Percentiles rank a stretch among this genome's conserved stretches.
phyloP scores from a whole-genome alignment of 2,888 invertebrate genomes.

The Eledone cirrhosa region DNA sequence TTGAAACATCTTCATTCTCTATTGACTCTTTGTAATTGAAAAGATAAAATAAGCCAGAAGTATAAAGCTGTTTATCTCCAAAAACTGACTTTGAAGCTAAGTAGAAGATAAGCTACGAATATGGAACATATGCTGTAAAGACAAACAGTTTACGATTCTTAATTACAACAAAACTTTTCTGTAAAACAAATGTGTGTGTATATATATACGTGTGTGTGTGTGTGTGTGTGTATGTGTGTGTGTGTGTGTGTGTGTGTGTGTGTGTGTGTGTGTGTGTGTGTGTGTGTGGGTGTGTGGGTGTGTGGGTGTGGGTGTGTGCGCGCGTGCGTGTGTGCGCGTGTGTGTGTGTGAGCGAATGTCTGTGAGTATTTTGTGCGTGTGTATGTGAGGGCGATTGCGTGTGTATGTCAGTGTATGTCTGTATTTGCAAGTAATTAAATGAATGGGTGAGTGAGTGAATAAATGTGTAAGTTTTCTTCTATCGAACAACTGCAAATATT shows the following conservation, averaged over 20 bases:
- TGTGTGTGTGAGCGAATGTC: background rate
- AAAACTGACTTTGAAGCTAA: no score
- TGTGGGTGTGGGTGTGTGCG: background rate
- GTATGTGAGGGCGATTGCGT: background rate
- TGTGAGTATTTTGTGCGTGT: background rate
- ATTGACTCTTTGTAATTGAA: background rate
- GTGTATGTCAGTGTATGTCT: background rate
- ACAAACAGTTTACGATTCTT: background rate
- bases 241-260: background rate
- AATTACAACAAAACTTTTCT: background rate
- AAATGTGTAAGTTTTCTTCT: no score
- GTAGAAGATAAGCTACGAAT: background rate
- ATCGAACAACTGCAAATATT: no score
- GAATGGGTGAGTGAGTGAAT: background rate
- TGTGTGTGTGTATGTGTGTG: background rate
- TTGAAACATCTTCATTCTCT: constrained; percentile 35
- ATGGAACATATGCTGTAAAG: background rate
- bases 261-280: background rate
- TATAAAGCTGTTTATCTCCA: no score
- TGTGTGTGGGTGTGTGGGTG: background rate
- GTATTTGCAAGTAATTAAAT: no score
- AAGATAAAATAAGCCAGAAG: background rate
- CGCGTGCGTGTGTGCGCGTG: background rate
- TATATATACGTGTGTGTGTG: background rate
- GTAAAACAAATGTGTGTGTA: background rate